phyloP scores from a whole-genome alignment of 2,113 vertebrate species.

The Corythornis vintsioides region DNA sequence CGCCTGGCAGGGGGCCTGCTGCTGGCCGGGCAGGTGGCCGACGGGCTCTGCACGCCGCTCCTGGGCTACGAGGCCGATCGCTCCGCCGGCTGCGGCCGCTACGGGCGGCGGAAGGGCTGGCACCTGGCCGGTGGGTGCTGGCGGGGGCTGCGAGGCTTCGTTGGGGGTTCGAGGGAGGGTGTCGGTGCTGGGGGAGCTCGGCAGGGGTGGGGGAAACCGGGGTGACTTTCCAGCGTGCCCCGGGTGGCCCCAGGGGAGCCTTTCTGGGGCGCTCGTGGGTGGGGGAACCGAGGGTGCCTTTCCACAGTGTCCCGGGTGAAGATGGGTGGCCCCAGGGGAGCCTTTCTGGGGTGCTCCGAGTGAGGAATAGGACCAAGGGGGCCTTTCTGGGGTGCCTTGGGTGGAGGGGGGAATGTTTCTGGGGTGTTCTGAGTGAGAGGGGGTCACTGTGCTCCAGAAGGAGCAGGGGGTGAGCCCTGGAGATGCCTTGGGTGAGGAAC shows the following conservation, averaged over 20 bases:
- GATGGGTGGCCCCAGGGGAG: too few relatives aligned
- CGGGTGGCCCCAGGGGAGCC: too few relatives aligned
- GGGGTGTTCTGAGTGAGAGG: not conserved
- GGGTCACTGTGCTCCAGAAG: not conserved
- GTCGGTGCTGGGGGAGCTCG: too few relatives aligned
- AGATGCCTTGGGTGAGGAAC: not conserved
- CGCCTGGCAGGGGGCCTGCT: too few relatives aligned
- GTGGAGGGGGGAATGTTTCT: not conserved
- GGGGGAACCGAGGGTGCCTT: not conserved
- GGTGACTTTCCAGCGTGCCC: not conserved
- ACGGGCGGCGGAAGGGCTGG: constrained; percentile 90
- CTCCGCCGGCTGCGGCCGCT: constrained; percentile 76
- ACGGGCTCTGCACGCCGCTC: constrained; percentile 78
- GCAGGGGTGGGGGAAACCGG: not conserved
- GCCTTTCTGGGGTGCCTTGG: not conserved
- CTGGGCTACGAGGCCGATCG: constrained; percentile 88
- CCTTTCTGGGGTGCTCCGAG: not conserved
- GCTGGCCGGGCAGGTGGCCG: too few relatives aligned
- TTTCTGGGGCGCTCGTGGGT: not conserved
- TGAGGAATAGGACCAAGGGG: not conserved
- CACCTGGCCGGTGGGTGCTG: constrained; percentile 84
- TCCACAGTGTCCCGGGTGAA: not conserved
- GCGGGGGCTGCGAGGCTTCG: not conserved
- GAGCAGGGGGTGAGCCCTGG: not conserved
- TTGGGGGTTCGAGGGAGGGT: not conserved